Conservation (phyloP, 2,113 vertebrate species). For the Accipiter virgatus region DNA sequence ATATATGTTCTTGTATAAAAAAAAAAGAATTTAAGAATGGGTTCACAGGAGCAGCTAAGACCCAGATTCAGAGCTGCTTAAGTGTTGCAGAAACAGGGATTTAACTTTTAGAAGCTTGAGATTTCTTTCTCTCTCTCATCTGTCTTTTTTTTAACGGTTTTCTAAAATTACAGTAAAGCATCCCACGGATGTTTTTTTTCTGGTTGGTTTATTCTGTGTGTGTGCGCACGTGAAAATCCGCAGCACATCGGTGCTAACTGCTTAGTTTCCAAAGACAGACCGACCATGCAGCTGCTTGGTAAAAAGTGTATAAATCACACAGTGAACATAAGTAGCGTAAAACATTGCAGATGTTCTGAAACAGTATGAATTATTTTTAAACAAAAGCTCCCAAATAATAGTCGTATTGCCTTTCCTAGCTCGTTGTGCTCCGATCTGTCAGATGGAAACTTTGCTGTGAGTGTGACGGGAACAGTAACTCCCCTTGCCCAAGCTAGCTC, state of each 20-base stretch:
- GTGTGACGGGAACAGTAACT: background rate
- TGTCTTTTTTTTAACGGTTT: background rate
- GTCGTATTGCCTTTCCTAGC: background rate
- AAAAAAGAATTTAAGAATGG: background rate
- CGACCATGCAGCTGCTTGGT: background rate
- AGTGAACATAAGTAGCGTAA: background rate
- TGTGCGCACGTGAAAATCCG: background rate
- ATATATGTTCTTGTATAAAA: background rate
- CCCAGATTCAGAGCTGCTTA: background rate
- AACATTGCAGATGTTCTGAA: background rate
- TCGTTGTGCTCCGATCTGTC: fast-evolving
- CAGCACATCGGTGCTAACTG: background rate
- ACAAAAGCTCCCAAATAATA: background rate
- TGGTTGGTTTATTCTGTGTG: background rate
- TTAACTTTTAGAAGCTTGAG: slow-evolving; percentile 2
- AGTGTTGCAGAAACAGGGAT: background rate
- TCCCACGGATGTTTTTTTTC: background rate
- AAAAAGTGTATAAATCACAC: background rate
- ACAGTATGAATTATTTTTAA: background rate
- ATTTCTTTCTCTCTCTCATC: background rate
- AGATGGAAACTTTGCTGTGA: background rate
- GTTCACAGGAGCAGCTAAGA: background rate
- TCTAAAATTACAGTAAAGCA: background rate
- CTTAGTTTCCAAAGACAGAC: background rate
- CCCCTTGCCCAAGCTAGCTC: fast-evolving